Conservation (phyloP, 2,113 vertebrate species). For the Oplegnathus fasciatus region DNA sequence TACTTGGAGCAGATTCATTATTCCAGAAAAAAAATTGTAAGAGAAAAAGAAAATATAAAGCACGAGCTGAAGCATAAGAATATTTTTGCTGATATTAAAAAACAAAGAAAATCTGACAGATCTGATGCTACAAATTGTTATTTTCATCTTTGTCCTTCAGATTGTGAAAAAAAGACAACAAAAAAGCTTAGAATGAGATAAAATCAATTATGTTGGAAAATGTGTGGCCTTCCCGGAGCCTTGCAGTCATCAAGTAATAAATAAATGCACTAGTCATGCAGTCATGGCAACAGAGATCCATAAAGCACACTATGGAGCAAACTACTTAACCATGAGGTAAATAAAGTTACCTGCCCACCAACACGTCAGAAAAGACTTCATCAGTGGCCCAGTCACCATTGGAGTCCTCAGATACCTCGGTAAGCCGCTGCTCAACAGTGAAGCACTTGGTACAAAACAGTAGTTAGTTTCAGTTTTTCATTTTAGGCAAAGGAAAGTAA, state of each 20-base stretch:
- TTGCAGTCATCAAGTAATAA: background rate
- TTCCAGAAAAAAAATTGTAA: background rate
- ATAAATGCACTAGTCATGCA: background rate
- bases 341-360: background rate
- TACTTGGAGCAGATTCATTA: background rate
- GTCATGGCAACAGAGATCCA: background rate
- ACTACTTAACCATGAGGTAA: background rate
- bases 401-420: background rate
- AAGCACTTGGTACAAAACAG: background rate
- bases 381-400: background rate
- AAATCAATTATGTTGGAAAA: background rate
- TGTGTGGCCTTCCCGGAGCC: background rate
- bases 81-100: background rate
- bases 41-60: background rate
- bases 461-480: background rate
- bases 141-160: background rate
- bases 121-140: background rate
- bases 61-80: background rate
- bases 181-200: background rate
- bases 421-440: background rate
- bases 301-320: background rate
- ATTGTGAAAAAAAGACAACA: too few species aligned
- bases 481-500: background rate
- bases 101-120: background rate
- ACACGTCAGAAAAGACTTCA: background rate